phyloP scores from a whole-genome alignment of 2,113 vertebrate genomes.

The Pteropus alecto region DNA sequence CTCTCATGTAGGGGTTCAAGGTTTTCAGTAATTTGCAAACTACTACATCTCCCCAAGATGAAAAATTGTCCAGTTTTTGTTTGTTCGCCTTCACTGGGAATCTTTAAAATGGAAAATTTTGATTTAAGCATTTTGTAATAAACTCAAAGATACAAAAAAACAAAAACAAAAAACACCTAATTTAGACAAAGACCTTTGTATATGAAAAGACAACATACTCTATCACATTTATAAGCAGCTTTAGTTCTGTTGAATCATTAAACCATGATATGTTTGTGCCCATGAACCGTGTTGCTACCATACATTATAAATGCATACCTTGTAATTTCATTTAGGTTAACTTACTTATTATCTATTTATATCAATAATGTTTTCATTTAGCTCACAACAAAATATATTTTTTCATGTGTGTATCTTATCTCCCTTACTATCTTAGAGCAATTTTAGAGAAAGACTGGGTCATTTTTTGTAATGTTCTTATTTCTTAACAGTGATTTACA shows the following conservation, averaged over 20 bases:
- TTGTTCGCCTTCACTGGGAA: background rate
- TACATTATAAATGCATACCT: background rate
- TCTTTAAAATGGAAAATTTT: conserved; percentile 7
- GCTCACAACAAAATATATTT: background rate
- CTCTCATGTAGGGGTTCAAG: background rate
- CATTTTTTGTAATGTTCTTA: background rate
- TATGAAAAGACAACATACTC: background rate
- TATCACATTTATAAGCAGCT: background rate
- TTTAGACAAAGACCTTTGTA: background rate
- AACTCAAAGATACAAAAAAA: background rate
- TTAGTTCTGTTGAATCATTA: background rate
- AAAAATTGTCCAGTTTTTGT: background rate
- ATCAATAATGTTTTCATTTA: conserved; percentile 12
- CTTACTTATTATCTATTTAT: background rate
- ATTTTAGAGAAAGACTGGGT: conserved; percentile 6
- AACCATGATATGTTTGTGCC: background rate
- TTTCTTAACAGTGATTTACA: background rate
- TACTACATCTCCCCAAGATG: background rate
- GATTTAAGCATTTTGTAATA: background rate
- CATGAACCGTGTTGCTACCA: background rate
- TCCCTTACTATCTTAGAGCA: background rate
- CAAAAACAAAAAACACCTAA: background rate
- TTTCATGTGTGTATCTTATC: background rate
- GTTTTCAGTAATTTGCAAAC: background rate
- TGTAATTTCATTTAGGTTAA: conserved; percentile 8